Conservation (phyloP, 2,888 invertebrate genomes). For the Drosophila kanekoi region DNA sequence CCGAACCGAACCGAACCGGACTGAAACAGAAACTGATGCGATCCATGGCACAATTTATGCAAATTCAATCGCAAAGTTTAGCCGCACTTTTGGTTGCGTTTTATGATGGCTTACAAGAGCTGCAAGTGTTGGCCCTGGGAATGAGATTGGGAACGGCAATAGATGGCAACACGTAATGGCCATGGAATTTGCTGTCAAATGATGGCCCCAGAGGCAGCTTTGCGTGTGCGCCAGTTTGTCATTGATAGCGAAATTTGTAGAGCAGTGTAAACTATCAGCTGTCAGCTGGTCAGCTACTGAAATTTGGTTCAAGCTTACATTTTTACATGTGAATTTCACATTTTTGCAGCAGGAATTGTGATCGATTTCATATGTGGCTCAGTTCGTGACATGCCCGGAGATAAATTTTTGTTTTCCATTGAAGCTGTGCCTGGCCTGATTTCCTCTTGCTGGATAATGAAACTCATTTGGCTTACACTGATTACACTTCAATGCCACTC, state of each 20-base stretch:
- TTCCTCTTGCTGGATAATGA: constrained; percentile 1
- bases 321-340: constrained; percentile 9
- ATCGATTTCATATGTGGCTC: not conserved
- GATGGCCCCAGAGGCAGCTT: constrained; percentile 25
- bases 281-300: constrained; percentile 9
- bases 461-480: constrained; percentile 62
- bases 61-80: constrained; percentile 82
- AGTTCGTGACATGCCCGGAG: too few species aligned
- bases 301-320: constrained; percentile 13
- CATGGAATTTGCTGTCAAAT: constrained; percentile 50
- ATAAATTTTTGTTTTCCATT: not conserved
- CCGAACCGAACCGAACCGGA: constrained; percentile 24
- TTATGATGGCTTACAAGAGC: constrained; percentile 65
- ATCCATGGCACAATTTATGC: constrained; percentile 74
- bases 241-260: constrained; percentile 40
- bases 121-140: constrained; percentile 41
- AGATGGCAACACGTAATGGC: constrained; percentile 47
- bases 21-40: constrained; percentile 35
- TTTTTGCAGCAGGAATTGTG: constrained; percentile 1
- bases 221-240: constrained; percentile 24
- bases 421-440: not conserved
- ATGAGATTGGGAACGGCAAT: constrained; percentile 16
- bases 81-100: constrained; percentile 75
- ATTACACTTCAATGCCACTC: constrained; percentile 65
- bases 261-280: not conserved